These are phyloP conservation scores for Bombus waltoni DNA, from an alignment of 1,140 invertebrate species.

Conservation along the genomic window DNA sequence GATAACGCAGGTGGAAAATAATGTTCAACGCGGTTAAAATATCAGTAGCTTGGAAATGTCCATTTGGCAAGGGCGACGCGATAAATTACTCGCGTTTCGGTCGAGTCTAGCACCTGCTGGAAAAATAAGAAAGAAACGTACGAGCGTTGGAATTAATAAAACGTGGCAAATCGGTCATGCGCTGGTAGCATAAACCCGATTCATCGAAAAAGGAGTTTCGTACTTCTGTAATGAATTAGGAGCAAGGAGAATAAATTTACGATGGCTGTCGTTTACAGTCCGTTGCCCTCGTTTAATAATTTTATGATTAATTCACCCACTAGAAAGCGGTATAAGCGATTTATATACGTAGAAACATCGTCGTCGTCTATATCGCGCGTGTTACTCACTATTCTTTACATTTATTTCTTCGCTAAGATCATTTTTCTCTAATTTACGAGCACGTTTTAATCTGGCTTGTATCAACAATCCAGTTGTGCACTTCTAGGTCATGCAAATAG, in stretches of 20 bases:
- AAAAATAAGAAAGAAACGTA: not conserved
- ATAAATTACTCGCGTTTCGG: not conserved
- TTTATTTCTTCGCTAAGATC: not conserved
- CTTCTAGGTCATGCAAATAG: not conserved
- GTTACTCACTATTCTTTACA: not conserved
- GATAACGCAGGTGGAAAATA: not conserved
- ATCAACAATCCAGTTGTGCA: not conserved
- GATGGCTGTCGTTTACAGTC: not conserved
- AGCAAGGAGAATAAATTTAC: not conserved
- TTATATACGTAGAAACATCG: not conserved
- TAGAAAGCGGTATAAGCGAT: not conserved
- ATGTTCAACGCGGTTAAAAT: not conserved
- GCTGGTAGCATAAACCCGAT: not conserved
- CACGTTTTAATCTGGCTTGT: not conserved
- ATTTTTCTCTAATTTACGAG: not conserved
- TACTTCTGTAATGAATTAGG: not conserved
- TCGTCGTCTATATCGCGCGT: not conserved
- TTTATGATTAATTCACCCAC: constrained; percentile 1
- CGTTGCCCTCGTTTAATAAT: not conserved
- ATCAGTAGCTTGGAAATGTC: not conserved
- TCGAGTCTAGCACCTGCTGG: not conserved
- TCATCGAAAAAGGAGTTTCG: not conserved
- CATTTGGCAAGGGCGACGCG: not conserved
- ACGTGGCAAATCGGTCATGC: constrained; percentile 1
- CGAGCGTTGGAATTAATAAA: constrained; percentile 12